Evolutionary conservation across 2,888 invertebrate genomes (phyloP).

Genomic region (Noctua comes): DNA sequence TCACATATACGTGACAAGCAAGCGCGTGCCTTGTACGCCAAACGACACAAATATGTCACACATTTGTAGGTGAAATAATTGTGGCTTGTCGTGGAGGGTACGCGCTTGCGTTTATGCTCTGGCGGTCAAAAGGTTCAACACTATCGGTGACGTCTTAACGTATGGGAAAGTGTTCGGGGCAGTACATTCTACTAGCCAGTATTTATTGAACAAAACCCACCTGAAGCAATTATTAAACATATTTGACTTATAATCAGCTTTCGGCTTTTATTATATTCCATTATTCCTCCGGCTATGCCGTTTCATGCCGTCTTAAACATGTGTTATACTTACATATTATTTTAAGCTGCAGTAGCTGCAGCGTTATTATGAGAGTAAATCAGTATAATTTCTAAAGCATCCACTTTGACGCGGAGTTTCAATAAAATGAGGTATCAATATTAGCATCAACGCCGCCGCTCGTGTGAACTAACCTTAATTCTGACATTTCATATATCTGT

Average conservation of each 20-base stretch:
- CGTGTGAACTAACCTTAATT: slow-evolving; percentile 15
- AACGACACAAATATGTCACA: too few relatives aligned
- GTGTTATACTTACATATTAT: not conserved
- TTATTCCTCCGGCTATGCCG: not conserved
- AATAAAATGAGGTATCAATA: not conserved
- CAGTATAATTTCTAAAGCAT: not conserved
- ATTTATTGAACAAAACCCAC: not conserved
- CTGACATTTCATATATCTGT: slow-evolving; percentile 15
- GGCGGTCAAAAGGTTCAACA: too few relatives aligned
- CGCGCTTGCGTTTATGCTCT: too few relatives aligned
- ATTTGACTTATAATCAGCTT: too few relatives aligned
- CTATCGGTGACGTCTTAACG: not conserved
- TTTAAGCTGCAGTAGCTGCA: not conserved
- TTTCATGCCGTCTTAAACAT: not conserved
- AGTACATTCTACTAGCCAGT: not conserved
- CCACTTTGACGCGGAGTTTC: not conserved
- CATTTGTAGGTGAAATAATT: too few relatives aligned
- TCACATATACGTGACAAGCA: too few relatives aligned
- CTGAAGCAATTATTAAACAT: not conserved
- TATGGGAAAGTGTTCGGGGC: not conserved
- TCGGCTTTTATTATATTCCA: not conserved
- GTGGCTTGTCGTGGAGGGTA: too few relatives aligned
- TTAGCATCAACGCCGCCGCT: not conserved
- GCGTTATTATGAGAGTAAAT: too few relatives aligned
- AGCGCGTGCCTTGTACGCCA: too few relatives aligned